A percentile compares a stretch with the other conserved stretches of the same genome.
Evolutionary conservation across 2,888 invertebrate species (phyloP).

Genomic region (Helobdella robusta): DNA sequence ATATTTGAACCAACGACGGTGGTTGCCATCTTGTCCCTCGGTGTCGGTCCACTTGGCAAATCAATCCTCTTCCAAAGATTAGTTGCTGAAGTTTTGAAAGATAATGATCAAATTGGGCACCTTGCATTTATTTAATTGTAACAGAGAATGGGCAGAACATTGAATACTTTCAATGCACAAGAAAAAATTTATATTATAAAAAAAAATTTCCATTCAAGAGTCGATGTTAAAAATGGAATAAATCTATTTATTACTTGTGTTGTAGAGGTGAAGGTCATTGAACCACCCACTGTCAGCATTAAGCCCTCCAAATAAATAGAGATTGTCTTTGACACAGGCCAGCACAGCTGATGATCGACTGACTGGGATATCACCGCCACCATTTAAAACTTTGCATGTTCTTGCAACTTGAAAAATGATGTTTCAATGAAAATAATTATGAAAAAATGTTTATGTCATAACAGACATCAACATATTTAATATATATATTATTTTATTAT

Average conservation of each 20-base stretch:
- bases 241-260: conserved; percentile 40
- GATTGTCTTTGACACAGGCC: conserved; percentile 39
- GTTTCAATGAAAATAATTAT: not conserved
- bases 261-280: conserved; percentile 41
- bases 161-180: not conserved
- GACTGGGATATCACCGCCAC: conserved; percentile 39
- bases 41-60: conserved; percentile 41
- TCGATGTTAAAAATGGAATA: not conserved
- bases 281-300: conserved; percentile 47
- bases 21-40: conserved; percentile 45
- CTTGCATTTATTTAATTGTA: not conserved
- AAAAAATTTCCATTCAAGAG: not conserved
- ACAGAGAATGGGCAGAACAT: too few species aligned
- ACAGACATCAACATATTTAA: not conserved
- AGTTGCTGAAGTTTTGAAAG: conserved; percentile 36
- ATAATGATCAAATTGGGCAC: not conserved
- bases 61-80: conserved; percentile 39
- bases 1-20: conserved; percentile 41
- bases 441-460: not conserved
- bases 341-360: conserved; percentile 42
- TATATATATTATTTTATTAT: too few species aligned
- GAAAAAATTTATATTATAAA: not conserved
- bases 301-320: conserved; percentile 48
- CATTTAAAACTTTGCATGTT: conserved; percentile 38
- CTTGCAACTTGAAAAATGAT: conserved; percentile 30